These are phyloP conservation scores for Schlechtendalia chinensis DNA, from an alignment of 1,140 invertebrate species.

Conservation along the genomic window DNA sequence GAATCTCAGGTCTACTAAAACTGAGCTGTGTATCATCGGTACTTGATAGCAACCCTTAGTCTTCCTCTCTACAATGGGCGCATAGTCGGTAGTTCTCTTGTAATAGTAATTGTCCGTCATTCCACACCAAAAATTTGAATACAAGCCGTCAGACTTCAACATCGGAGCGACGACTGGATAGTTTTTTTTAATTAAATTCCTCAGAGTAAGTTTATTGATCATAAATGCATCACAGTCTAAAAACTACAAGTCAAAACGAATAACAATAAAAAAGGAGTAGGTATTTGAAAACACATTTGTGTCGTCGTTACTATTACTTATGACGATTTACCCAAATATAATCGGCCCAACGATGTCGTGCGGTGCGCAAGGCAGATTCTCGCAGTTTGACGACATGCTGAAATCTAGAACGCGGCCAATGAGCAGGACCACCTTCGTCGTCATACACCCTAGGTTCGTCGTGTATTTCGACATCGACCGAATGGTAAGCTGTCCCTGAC, in stretches of 20 bases:
- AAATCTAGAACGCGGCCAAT: conserved; percentile 78
- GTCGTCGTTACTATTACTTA: not conserved
- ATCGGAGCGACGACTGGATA: conserved; percentile 75
- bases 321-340: conserved; percentile 70
- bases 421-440: conserved; percentile 67
- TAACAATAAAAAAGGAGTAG: not conserved
- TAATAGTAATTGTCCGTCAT: conserved; percentile 90
- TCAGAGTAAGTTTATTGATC: conserved; percentile 69
- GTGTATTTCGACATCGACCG: conserved; percentile 65
- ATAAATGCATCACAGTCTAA: conserved; percentile 87
- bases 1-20: conserved; percentile 76
- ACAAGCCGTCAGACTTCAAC: conserved; percentile 79
- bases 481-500: conserved; percentile 69
- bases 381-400: conserved; percentile 77
- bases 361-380: conserved; percentile 74
- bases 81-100: conserved; percentile 80
- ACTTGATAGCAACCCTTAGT: conserved; percentile 76
- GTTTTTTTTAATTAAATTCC: conserved; percentile 67
- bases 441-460: conserved; percentile 57
- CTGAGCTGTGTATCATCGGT: conserved; percentile 88
- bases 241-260: conserved; percentile 65
- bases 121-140: conserved; percentile 95
- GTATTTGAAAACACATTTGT: not conserved
- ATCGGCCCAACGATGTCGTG: conserved; percentile 77
- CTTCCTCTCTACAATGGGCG: conserved; percentile 73